Percentiles rank a stretch among this genome's conserved stretches.
Conservation (phyloP, 2,888 invertebrate species). For the Hirtodrosophila histrioides region DNA sequence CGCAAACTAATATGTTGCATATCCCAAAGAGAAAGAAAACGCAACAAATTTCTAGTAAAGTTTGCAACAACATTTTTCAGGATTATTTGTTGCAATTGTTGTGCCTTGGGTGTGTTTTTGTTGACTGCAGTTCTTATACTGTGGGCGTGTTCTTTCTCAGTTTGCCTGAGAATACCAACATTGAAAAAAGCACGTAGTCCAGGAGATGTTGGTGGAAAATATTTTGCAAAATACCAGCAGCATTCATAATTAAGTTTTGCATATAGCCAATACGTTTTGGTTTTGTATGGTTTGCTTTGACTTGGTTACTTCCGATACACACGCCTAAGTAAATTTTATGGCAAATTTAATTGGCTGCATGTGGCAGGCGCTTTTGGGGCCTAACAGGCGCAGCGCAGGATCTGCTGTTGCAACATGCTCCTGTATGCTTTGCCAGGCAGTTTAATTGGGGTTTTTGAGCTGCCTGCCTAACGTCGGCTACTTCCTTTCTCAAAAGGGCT, state of each 20-base stretch:
- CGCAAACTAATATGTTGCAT: background rate
- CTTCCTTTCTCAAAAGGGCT: slow-evolving; percentile 34
- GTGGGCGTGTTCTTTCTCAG: slow-evolving; percentile 2
- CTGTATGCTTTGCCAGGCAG: slow-evolving; percentile 21
- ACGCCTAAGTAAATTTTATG: slow-evolving; percentile 48
- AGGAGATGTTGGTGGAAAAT: slow-evolving; percentile 2
- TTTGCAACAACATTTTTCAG: slow-evolving; percentile 12
- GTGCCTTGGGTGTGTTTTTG: background rate
- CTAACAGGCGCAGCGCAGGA: background rate
- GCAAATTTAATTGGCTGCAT: slow-evolving; percentile 60
- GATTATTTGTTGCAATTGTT: slow-evolving; percentile 29
- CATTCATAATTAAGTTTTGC: slow-evolving; percentile 44
- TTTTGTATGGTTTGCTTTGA: slow-evolving; percentile 17
- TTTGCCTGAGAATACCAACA: background rate
- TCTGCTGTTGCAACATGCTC: slow-evolving; percentile 10
- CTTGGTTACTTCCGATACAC: slow-evolving; percentile 9
- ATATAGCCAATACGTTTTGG: slow-evolving; percentile 48
- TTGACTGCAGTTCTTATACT: background rate
- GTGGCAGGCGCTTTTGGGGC: slow-evolving; percentile 11
- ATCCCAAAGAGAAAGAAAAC: background rate
- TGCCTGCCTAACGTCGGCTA: slow-evolving; percentile 21
- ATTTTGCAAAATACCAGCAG: slow-evolving; percentile 8
- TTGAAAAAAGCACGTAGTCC: slow-evolving; percentile 15
- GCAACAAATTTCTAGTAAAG: background rate
- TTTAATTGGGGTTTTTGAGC: slow-evolving; percentile 68